phyloP scores from a whole-genome alignment of 2,113 vertebrate genomes.

The Talpa occidentalis region DNA sequence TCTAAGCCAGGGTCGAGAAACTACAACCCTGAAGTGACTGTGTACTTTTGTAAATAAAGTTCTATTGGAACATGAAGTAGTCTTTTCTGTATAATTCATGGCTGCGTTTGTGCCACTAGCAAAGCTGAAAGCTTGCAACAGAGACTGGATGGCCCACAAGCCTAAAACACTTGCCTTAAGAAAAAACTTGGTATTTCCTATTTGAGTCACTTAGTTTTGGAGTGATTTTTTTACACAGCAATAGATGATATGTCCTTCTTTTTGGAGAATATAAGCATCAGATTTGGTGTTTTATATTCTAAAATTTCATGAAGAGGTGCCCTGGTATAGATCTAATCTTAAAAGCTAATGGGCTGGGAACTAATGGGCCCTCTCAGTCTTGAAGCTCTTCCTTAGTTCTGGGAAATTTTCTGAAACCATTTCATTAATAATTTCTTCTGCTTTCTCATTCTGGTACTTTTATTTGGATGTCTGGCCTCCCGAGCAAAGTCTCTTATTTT shows the following conservation, averaged over 20 bases:
- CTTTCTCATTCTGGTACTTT: constrained; percentile 5
- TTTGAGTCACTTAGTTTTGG: background rate
- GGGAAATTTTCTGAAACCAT: constrained; percentile 52
- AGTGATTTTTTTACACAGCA: background rate
- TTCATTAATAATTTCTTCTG: constrained; percentile 52
- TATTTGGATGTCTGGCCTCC: background rate
- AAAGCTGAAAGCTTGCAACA: background rate
- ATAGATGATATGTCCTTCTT: background rate
- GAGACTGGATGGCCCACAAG: background rate
- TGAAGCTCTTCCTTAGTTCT: constrained; percentile 42
- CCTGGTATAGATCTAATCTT: constrained; percentile 5
- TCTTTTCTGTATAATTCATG: background rate
- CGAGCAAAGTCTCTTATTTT: background rate
- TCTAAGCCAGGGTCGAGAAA: background rate
- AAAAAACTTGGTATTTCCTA: background rate
- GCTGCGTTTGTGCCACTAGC: background rate
- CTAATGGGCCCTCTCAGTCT: background rate
- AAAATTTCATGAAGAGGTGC: constrained; percentile 24
- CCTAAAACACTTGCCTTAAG: background rate
- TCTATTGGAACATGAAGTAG: background rate
- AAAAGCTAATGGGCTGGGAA: constrained; percentile 30
- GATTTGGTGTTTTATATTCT: background rate
- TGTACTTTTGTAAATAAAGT: background rate
- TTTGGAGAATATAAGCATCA: background rate
- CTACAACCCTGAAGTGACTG: background rate